Evolutionary conservation across 2,113 vertebrate genomes (phyloP).

Genomic region (Oncorhynchus clarkii): DNA sequence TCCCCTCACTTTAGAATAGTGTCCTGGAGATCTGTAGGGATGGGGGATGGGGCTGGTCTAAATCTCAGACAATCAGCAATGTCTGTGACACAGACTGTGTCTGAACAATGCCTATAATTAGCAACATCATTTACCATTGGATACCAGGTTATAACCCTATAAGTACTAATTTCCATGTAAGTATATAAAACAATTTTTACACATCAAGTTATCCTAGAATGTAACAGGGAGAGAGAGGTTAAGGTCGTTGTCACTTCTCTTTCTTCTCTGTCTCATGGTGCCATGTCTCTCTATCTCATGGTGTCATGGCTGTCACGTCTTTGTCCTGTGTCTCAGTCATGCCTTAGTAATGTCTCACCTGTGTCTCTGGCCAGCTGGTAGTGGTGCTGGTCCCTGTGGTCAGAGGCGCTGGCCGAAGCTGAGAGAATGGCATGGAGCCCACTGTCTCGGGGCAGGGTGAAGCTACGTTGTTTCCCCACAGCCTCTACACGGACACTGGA

Average conservation of each 20-base stretch:
- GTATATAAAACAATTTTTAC: not conserved
- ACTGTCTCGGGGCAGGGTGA: slow-evolving; percentile 92
- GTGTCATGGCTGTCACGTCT: not conserved
- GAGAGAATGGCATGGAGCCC: slow-evolving; percentile 92
- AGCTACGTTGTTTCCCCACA: slow-evolving; percentile 86
- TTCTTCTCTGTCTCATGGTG: not conserved
- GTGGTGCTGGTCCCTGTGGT: slow-evolving; percentile 77
- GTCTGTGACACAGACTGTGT: slow-evolving; percentile 39
- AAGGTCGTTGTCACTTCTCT: not conserved
- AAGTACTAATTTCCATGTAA: not conserved
- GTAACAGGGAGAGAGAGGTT: too few species aligned
- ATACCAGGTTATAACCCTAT: slow-evolving; percentile 2
- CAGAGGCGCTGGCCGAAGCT: slow-evolving; percentile 74
- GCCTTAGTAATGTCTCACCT: slow-evolving; percentile 55
- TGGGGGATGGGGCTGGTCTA: slow-evolving; percentile 37
- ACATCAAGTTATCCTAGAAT: not conserved
- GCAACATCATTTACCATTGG: slow-evolving; percentile 19
- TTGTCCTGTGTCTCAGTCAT: not conserved
- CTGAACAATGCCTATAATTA: slow-evolving; percentile 27
- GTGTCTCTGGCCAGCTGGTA: slow-evolving; percentile 75
- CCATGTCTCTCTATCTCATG: not conserved
- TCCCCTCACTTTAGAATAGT: slow-evolving; percentile 47
- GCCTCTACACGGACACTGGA: slow-evolving; percentile 62
- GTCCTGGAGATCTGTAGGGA: slow-evolving; percentile 47
- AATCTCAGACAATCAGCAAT: slow-evolving; percentile 46